phyloP scores from a whole-genome alignment of 2,113 vertebrate genomes.

The Anser cygnoides region DNA sequence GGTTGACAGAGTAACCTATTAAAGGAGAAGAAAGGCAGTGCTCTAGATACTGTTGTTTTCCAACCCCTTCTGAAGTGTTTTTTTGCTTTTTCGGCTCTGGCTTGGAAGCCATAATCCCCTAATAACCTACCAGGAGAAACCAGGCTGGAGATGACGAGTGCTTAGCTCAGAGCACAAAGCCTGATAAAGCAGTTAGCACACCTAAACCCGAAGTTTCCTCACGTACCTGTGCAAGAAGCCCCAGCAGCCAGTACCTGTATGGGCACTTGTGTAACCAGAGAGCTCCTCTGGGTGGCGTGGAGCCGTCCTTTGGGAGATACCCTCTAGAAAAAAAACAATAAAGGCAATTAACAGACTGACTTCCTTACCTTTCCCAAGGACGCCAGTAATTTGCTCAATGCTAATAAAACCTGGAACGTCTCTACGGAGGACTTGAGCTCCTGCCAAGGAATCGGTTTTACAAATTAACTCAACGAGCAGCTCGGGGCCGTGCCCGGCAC shows the following conservation, averaged over 20 bases:
- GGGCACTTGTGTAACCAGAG: not conserved
- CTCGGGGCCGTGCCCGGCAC: not conserved
- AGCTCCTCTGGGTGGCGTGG: not conserved
- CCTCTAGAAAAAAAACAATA: not conserved
- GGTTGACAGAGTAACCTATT: conserved; percentile 46
- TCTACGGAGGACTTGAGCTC: not conserved
- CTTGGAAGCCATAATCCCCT: not conserved
- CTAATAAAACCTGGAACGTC: not conserved
- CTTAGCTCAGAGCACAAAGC: not conserved
- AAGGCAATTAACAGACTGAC: not conserved
- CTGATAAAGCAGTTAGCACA: not conserved
- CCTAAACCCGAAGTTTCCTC: not conserved
- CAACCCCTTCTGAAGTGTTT: not conserved
- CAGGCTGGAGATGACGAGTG: not conserved
- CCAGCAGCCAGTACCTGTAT: not conserved
- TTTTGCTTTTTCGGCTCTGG: not conserved
- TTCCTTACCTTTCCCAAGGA: conserved; percentile 47
- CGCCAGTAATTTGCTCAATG: not conserved
- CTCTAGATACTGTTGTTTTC: conserved; percentile 1
- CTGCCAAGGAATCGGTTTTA: conserved; percentile 11
- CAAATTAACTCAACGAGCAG: not conserved
- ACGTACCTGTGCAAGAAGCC: not conserved
- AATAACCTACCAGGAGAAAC: not conserved
- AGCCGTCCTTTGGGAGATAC: not conserved
- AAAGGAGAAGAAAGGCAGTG: not conserved